Evolutionary conservation across 35 echinoderm and acorn worm genomes (phyloP), one percentile per base, ranked within the genome.

Genomic region (Amphiura filiformis): DNA sequence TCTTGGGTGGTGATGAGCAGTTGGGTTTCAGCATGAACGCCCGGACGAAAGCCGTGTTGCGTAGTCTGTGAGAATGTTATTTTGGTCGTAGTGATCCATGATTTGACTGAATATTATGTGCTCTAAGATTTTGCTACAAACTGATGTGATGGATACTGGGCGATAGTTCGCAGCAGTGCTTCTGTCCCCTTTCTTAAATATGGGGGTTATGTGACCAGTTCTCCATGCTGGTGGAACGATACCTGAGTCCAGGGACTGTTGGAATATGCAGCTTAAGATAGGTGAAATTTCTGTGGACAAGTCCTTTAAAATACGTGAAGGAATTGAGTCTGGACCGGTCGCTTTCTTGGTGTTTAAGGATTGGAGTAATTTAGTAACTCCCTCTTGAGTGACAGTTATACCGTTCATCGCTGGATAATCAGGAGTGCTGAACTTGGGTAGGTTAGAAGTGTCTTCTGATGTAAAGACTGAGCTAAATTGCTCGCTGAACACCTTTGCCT

Each of bases 401-500:
- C 65, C 7, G 18, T 38, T 31, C 23, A 61, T 61, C 13, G 47
- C 56, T 26, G 85, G 70, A 0, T 23, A 31, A 39, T 87, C 40
- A 47, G 40, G 85, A 1, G 9, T 14, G 47, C 26, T 38, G 28
- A 87, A 40, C 20, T 31, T 28, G 34, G 86, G 86, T 17, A 88
- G 36, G 35, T 40, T 88, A 3, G 38, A 56, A n/a, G 76, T 88
- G 34, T 88, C 86, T 39, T 91, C 89, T 13, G 37, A 0, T 23
- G 89, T 85, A 42, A 91, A 91, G 37, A 86, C 89, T 30, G 75
- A 90, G 36, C 79, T 31, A 84, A 90, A 90, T 47, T 90, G 88
- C 1, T 44, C 31, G 40, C 65, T 82, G 20, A 89, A 82, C 12
- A 65, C 5, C 31, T 38, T 82, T 23, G 88, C 88, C 41, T 90